These are phyloP conservation scores for Rhadina sibilatrix DNA, from an alignment of 2,113 vertebrate species.

Conservation along the genomic window DNA sequence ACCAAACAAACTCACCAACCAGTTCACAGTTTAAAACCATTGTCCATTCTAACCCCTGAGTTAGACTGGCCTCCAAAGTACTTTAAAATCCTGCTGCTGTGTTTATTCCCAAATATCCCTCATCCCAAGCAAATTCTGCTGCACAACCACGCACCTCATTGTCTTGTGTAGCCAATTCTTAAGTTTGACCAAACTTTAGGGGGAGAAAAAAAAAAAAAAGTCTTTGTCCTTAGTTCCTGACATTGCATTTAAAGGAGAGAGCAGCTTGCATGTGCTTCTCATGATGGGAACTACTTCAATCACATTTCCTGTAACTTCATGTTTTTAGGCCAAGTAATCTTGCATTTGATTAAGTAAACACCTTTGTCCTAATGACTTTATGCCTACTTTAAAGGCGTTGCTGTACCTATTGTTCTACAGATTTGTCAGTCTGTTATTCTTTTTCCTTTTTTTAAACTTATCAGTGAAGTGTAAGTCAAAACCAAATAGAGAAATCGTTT, in stretches of 20 bases:
- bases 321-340: conserved; percentile 57
- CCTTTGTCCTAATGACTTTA: conserved; percentile 58
- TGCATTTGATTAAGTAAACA: conserved; percentile 65
- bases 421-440: conserved; percentile 34
- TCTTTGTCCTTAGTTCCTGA: conserved; percentile 20
- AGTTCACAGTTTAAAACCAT: neutral
- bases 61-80: neutral
- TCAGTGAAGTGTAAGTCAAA: conserved; percentile 9
- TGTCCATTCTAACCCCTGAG: neutral
- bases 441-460: conserved; percentile 12
- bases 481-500: conserved; percentile 15
- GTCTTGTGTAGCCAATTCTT: neutral
- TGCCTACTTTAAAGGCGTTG: conserved; percentile 48
- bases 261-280: conserved; percentile 9
- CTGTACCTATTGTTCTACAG: conserved; percentile 51
- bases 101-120: neutral
- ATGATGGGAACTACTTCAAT: conserved; percentile 37
- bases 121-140: neutral
- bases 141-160: neutral
- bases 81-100: neutral
- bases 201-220: neutral
- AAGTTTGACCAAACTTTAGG: neutral
- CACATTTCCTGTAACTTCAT: conserved; percentile 59
- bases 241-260: neutral
- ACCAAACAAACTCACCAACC: neutral